Conservation (phyloP, 2,113 vertebrate genomes). For the Heliornis fulica region DNA sequence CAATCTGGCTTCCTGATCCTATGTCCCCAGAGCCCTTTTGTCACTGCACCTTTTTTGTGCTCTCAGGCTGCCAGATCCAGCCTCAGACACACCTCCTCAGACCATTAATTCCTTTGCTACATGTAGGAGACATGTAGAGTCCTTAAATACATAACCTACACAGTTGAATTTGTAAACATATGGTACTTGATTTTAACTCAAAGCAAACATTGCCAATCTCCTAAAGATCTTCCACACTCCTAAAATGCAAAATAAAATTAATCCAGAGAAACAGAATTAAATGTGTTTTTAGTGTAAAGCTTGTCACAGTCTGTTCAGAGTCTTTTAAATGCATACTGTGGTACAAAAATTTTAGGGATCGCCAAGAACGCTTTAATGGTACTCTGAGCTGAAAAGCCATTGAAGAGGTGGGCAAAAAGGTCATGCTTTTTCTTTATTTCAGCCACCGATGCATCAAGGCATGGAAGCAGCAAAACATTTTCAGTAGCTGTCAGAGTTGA, state of each 20-base stretch:
- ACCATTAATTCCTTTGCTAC: neutral
- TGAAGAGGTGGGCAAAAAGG: neutral
- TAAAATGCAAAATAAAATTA: neutral
- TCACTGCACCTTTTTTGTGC: neutral
- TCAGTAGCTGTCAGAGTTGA: neutral
- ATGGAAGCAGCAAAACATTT: neutral
- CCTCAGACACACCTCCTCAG: neutral
- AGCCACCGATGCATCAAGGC: neutral
- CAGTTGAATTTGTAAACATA: neutral
- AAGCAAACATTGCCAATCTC: neutral
- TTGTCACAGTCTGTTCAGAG: neutral
- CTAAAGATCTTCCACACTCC: neutral
- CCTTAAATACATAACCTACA: neutral
- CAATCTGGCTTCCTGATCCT: neutral
- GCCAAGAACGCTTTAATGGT: neutral
- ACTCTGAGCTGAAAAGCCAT: neutral
- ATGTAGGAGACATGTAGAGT: neutral
- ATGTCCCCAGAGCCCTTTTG: neutral
- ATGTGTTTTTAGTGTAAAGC: neutral
- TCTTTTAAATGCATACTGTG: neutral
- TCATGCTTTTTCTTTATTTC: neutral
- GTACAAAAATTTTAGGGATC: neutral
- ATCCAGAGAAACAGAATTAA: neutral
- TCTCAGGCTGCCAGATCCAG: fast-evolving
- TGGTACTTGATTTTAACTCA: neutral